These are phyloP conservation scores for Clarias macrocephalus DNA, from an alignment of 2,113 vertebrate genomes.

Conservation along the genomic window DNA sequence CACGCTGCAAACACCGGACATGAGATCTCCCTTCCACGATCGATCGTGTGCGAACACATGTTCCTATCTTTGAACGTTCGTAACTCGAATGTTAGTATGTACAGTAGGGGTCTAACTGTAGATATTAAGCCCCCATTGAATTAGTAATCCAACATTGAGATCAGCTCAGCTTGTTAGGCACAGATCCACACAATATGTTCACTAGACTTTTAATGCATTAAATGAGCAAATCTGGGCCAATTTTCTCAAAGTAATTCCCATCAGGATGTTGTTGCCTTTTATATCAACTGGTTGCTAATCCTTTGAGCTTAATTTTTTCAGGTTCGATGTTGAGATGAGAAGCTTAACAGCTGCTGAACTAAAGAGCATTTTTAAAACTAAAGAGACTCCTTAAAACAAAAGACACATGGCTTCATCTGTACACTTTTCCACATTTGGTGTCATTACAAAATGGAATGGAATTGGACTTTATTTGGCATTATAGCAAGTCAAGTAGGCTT, in stretches of 20 bases:
- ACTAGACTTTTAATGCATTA: not conserved
- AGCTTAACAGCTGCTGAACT: not conserved
- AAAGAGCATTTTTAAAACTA: not conserved
- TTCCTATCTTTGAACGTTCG: too few relatives aligned
- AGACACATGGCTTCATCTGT: not conserved
- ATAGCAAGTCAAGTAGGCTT: too few relatives aligned
- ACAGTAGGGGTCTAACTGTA: too few relatives aligned
- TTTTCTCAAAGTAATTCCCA: not conserved
- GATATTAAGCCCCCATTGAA: not conserved
- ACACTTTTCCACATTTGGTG: not conserved
- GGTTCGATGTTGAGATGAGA: not conserved
- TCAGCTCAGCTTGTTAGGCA: not conserved
- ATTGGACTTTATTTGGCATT: not conserved
- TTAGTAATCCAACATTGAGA: not conserved
- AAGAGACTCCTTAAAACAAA: not conserved
- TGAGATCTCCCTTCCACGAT: too few relatives aligned
- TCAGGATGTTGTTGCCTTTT: not conserved
- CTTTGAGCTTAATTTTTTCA: not conserved
- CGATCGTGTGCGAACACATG: too few relatives aligned
- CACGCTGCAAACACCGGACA: too few relatives aligned
- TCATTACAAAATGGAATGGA: not conserved
- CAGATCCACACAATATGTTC: not conserved
- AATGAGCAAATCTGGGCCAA: not conserved
- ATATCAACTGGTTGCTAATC: conserved; percentile 1
- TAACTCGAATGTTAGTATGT: too few relatives aligned